Conservation (phyloP, 2,113 vertebrate genomes). For the Takifugu flavidus region DNA sequence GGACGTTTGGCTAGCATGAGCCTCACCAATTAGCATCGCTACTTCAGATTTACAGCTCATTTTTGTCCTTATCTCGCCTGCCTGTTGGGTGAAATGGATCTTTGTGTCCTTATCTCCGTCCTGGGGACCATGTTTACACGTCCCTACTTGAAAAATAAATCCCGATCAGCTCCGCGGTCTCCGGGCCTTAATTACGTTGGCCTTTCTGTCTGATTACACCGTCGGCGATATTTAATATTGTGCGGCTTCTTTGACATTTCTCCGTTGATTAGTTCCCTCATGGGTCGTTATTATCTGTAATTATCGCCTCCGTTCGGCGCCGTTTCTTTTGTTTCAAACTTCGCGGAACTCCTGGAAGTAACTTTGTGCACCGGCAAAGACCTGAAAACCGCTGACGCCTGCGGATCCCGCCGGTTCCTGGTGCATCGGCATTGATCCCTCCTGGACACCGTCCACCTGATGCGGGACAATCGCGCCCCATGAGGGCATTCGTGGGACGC, state of each 20-base stretch:
- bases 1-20: too few species aligned
- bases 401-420: too few species aligned
- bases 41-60: too few species aligned
- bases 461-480: too few species aligned
- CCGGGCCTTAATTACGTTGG: conserved; percentile 4
- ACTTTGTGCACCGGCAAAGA: not conserved
- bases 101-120: not conserved
- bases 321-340: too few species aligned
- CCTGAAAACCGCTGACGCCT: not conserved
- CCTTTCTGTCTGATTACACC: conserved; percentile 19
- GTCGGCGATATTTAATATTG: not conserved
- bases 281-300: conserved; percentile 4
- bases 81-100: not conserved
- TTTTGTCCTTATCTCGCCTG: not conserved
- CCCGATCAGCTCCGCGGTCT: not conserved
- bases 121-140: not conserved
- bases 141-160: not conserved
- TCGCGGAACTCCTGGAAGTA: too few species aligned
- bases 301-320: not conserved
- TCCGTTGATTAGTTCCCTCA: conserved; percentile 5
- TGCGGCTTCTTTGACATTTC: conserved; percentile 17
- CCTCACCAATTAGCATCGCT: too few species aligned
- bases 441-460: too few species aligned
- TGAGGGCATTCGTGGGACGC: too few species aligned
- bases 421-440: not conserved